Conservation (phyloP, 1,140 invertebrate genomes). For the Drosophila pallidifrons region DNA sequence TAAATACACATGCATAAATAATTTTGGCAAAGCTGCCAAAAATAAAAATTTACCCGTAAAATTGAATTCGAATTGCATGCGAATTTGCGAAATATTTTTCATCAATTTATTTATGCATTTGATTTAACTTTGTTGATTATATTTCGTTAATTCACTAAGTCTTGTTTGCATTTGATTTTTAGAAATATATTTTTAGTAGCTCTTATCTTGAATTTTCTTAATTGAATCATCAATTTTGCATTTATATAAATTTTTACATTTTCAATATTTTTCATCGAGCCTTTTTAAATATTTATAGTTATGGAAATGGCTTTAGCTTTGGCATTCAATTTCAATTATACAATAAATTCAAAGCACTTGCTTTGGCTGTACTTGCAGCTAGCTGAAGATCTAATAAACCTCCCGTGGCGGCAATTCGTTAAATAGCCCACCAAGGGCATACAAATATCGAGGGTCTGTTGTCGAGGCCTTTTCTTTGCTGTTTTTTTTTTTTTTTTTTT, state of each 20-base stretch:
- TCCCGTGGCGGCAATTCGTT: constrained; percentile 41
- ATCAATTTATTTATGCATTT: not conserved
- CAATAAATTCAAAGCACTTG: constrained; percentile 8
- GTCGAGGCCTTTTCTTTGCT: constrained; percentile 2
- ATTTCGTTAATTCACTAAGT: too few relatives aligned
- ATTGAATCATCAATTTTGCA: not conserved
- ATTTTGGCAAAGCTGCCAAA: not conserved
- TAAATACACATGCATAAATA: constrained; percentile 14
- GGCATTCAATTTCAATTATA: not conserved
- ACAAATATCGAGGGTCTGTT: constrained; percentile 16
- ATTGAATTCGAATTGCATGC: constrained; percentile 22
- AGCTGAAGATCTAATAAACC: constrained; percentile 30
- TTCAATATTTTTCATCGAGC: not conserved
- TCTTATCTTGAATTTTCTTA: not conserved
- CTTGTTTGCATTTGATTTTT: too few relatives aligned
- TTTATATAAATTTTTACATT: not conserved
- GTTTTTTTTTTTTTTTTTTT: constrained; percentile 6
- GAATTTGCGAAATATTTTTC: not conserved
- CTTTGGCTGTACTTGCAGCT: not conserved
- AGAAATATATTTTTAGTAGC: not conserved
- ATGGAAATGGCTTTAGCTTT: not conserved
- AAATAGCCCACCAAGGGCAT: constrained; percentile 38
- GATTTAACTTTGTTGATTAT: not conserved
- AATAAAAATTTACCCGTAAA: not conserved
- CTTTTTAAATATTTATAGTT: constrained; percentile 4